Evolutionary conservation across 2,797 vertebrate species (phyloP), one percentile per base, ranked within the genome.

Genomic region (Lagothrix lagotricha): DNA sequence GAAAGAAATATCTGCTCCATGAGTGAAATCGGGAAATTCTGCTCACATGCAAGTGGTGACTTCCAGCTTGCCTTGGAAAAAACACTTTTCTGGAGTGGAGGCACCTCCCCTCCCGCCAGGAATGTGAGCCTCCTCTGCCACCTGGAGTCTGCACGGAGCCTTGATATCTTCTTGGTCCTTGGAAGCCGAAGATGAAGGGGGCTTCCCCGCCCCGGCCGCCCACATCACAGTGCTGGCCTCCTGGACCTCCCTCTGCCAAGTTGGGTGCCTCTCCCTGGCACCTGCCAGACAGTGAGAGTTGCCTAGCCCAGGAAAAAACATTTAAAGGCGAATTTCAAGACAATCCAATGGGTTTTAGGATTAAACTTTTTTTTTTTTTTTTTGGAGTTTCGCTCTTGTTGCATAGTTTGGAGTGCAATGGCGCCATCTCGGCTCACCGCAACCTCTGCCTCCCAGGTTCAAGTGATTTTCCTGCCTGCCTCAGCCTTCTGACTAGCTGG

Each of bases 211-310:
- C 61, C 61, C 30, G 19, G 61, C 61, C 33, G 7, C 7, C 61
- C 33, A 67, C 30, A n/a, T 67, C 61, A n/a, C 61, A n/a, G 30
- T 33, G 3, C 17, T n/a, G 61, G 61, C 14, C 30, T 7, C 61
- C 15, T 0, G 3, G 15, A 33, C 61, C 61, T 67, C 7, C 0
- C 61, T 67, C 30, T 0, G 1, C 30, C 30, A 67, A 4, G 30
- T n/a, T 67, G 61, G 61, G 19, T 4, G 4, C n/a, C 67, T 70
- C n/a, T 70, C 67, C 67, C 67, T 36, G 67, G 67, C n/a, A 36
- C 58, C 61, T 4, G 14, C 22, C 33, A 7, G 6, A 48, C 70
- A 41, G 5, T 7, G 22, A 52, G 61, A 36, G 36, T n/a, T 48
- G 90, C 33, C 26, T 30, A 67, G 61, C 33, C 33, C 30, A 67